phyloP scores from a whole-genome alignment of 2,888 invertebrate genomes.

The Andrena haemorrhoa region DNA sequence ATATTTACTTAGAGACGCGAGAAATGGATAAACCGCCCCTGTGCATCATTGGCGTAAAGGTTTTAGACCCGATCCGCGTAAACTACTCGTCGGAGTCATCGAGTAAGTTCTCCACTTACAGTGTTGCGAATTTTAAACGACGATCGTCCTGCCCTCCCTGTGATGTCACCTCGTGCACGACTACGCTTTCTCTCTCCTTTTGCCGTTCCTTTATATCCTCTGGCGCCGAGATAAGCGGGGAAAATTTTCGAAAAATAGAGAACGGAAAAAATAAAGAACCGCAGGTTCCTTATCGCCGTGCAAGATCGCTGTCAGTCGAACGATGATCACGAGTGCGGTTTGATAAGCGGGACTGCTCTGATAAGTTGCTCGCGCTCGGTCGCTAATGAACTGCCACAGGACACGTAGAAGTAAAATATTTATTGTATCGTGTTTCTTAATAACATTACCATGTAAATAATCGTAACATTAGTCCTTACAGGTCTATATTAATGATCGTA shows the following conservation, averaged over 20 bases:
- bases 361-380: conserved; percentile 12
- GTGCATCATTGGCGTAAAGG: not conserved
- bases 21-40: not conserved
- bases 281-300: conserved; percentile 10
- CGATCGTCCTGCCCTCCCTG: not conserved
- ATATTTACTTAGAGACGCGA: conserved; percentile 9
- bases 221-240: not conserved
- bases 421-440: conserved; percentile 74
- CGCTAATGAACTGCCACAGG: not conserved
- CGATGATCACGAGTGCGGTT: not conserved
- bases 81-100: not conserved
- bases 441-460: conserved; percentile 73
- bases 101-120: conserved; percentile 17
- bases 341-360: conserved; percentile 6
- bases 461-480: conserved; percentile 66
- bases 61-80: not conserved
- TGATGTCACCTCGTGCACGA: not conserved
- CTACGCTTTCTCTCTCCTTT: not conserved
- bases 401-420: conserved; percentile 78
- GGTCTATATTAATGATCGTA: conserved; percentile 63
- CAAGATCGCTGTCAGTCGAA: not conserved
- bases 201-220: conserved; percentile 21
- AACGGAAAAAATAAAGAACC: conserved; percentile 44
- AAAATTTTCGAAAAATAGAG: not conserved
- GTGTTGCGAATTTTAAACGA: conserved; percentile 29